phyloP scores from a whole-genome alignment of 1,140 invertebrate genomes.

The Popillia japonica region DNA sequence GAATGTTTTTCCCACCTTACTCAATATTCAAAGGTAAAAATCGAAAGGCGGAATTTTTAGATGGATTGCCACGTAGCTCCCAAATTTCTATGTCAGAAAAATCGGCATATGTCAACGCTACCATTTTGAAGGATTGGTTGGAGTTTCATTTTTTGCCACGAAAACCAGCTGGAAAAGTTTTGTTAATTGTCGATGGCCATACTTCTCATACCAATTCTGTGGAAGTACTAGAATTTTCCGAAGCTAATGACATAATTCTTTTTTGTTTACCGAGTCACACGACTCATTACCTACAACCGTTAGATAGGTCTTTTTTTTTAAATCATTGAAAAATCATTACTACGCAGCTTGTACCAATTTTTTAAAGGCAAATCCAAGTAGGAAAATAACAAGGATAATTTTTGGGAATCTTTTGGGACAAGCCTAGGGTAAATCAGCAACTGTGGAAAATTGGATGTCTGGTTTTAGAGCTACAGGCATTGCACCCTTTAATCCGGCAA shows the following conservation, averaged over 20 bases:
- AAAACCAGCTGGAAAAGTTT: constrained; percentile 56
- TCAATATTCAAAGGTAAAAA: no score
- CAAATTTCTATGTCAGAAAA: constrained; percentile 49
- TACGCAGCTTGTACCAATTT: no score
- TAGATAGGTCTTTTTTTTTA: constrained; percentile 41
- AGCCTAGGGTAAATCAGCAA: no score
- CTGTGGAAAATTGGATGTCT: no score
- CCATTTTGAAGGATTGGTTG: constrained; percentile 51
- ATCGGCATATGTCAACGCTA: constrained; percentile 49
- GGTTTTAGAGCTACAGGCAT: neutral
- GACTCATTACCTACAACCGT: constrained; percentile 54
- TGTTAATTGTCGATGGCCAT: constrained; percentile 61
- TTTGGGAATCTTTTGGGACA: no score
- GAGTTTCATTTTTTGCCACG: constrained; percentile 53
- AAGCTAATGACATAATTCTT: constrained; percentile 44
- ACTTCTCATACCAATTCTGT: constrained; percentile 51
- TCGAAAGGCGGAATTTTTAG: no score
- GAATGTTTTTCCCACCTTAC: no score
- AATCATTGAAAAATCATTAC: no score
- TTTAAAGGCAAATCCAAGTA: neutral
- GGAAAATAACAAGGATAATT: neutral
- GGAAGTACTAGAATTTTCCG: constrained; percentile 47
- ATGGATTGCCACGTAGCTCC: no score
- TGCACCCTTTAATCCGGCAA: neutral
- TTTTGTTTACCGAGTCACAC: constrained; percentile 52